phyloP scores from a whole-genome alignment of 2,888 invertebrate species.

The Habroteleia sp. region DNA sequence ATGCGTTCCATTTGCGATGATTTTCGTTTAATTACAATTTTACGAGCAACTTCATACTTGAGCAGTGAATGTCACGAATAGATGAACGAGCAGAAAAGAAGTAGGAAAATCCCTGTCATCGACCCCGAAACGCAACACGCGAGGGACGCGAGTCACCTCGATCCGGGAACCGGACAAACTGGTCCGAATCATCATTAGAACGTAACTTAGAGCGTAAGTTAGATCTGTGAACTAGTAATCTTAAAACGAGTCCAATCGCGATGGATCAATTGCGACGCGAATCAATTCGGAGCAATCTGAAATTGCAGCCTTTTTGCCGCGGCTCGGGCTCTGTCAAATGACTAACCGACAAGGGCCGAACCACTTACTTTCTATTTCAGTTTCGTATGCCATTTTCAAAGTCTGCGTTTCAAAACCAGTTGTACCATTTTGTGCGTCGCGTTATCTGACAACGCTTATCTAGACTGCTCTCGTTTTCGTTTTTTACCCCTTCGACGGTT shows the following conservation, averaged over 20 bases:
- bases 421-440: slow-evolving; percentile 26
- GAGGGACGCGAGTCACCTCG: slow-evolving; percentile 35
- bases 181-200: slow-evolving; percentile 47
- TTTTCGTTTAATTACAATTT: too few species aligned
- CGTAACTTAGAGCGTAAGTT: slow-evolving; percentile 37
- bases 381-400: slow-evolving; percentile 26
- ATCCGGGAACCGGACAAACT: slow-evolving; percentile 52
- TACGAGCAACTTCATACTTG: slow-evolving; percentile 1
- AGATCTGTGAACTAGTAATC: slow-evolving; percentile 35
- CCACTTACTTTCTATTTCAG: slow-evolving; percentile 48
- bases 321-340: slow-evolving; percentile 8
- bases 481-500: neutral
- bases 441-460: slow-evolving; percentile 42
- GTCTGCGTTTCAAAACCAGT: slow-evolving; percentile 36
- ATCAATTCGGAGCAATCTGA: slow-evolving; percentile 26
- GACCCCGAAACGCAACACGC: slow-evolving; percentile 38
- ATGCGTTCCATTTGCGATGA: too few species aligned
- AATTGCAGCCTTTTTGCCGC: slow-evolving; percentile 30
- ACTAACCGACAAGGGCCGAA: slow-evolving; percentile 13
- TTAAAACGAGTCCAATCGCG: slow-evolving; percentile 38
- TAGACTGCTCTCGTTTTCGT: slow-evolving; percentile 12
- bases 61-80: slow-evolving; percentile 11
- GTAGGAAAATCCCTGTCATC: slow-evolving; percentile 45
- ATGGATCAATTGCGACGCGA: slow-evolving; percentile 31
- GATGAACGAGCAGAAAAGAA: slow-evolving; percentile 3